These are phyloP conservation scores for Hofmannophila pseudospretella DNA, from an alignment of 2,888 invertebrate genomes.

Conservation along the genomic window DNA sequence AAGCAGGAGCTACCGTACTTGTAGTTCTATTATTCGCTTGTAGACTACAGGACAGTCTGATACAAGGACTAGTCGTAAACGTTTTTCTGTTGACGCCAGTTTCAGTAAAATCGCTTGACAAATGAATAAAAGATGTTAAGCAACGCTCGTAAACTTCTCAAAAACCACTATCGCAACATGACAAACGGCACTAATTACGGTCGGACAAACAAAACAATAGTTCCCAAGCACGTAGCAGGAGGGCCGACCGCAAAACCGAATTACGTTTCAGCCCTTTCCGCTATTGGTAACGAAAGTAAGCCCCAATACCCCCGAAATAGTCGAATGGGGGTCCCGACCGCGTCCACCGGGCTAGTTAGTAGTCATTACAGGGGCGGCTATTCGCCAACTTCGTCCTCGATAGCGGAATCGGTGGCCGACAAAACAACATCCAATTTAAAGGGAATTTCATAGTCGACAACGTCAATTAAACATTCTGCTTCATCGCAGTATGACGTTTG, in stretches of 20 bases:
- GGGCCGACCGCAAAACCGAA: slow-evolving; percentile 53
- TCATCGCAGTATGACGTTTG: slow-evolving; percentile 33
- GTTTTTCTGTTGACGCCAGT: slow-evolving; percentile 2
- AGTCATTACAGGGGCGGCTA: slow-evolving; percentile 52
- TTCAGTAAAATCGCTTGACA: background rate
- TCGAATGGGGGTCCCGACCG: slow-evolving; percentile 11
- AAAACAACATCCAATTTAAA: slow-evolving; percentile 53
- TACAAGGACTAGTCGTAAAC: too few relatives aligned
- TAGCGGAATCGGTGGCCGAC: slow-evolving; percentile 33
- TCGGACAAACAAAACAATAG: slow-evolving; percentile 48
- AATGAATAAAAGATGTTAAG: background rate
- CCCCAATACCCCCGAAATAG: slow-evolving; percentile 17
- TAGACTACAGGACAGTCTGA: too few relatives aligned
- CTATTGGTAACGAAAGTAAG: slow-evolving; percentile 47
- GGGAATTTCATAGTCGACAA: slow-evolving; percentile 48
- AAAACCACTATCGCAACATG: slow-evolving; percentile 36
- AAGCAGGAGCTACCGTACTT: too few relatives aligned
- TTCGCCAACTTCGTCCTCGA: slow-evolving; percentile 41
- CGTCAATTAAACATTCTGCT: slow-evolving; percentile 41
- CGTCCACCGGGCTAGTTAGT: slow-evolving; percentile 45
- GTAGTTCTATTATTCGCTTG: too few relatives aligned
- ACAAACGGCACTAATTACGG: slow-evolving; percentile 46
- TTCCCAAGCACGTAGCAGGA: slow-evolving; percentile 32
- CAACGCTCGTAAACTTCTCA: slow-evolving; percentile 7
- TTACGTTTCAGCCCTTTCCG: slow-evolving; percentile 39